These are phyloP conservation scores for Proisotoma minuta DNA, from an alignment of 2,888 invertebrate genomes.

Conservation along the genomic window DNA sequence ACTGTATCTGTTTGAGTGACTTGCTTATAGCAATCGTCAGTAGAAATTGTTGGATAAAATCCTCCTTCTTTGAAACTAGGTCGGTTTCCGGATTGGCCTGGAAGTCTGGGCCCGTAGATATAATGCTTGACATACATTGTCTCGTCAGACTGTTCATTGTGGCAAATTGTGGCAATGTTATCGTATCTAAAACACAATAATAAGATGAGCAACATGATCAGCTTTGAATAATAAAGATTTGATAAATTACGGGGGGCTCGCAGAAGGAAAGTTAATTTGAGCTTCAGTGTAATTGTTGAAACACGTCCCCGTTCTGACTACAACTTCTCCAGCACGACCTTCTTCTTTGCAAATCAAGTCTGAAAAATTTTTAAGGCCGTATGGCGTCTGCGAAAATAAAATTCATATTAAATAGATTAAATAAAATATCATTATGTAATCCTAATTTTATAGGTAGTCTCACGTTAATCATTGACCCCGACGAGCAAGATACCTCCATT, in stretches of 20 bases:
- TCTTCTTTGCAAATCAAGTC: neutral
- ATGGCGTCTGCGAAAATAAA: no score
- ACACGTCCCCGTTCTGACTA: conserved; percentile 28
- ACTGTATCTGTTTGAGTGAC: conserved; percentile 38
- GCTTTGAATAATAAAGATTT: neutral
- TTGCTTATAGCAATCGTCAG: conserved; percentile 30
- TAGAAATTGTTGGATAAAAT: conserved; percentile 22
- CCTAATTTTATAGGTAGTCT: no score
- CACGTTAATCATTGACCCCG: no score
- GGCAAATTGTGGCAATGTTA: conserved; percentile 35
- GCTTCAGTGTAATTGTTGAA: conserved; percentile 20
- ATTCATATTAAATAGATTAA: no score
- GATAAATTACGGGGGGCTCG: neutral
- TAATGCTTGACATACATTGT: conserved; percentile 28
- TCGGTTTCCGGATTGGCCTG: conserved; percentile 35
- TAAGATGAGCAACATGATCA: neutral
- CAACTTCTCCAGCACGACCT: conserved; percentile 14
- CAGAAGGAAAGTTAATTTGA: conserved; percentile 16
- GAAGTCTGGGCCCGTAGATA: conserved; percentile 32
- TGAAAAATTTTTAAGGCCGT: neutral
- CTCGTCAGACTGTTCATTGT: conserved; percentile 31
- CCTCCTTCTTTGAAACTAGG: conserved; percentile 23
- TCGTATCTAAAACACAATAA: neutral
- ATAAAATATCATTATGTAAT: no score
- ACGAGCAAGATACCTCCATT: no score